Evolutionary conservation across 2,888 invertebrate species (phyloP).

Genomic region (Coleophora flavipennella): DNA sequence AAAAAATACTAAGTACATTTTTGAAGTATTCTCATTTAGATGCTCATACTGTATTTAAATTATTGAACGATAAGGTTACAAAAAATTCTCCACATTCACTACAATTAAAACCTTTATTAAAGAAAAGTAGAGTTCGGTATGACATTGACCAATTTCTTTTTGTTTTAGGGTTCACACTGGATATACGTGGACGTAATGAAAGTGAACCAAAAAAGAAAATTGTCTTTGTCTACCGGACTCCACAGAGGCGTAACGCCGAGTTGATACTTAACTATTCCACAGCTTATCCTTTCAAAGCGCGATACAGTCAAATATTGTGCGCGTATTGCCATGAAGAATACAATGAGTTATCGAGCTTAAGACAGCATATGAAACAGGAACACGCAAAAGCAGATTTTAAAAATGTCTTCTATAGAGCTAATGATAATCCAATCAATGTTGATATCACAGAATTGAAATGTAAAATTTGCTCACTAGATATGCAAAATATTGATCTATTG

Average conservation of each 20-base stretch:
- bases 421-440: slow-evolving; percentile 56
- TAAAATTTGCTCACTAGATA: slow-evolving; percentile 42
- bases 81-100: no score
- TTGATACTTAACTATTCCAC: slow-evolving; percentile 52
- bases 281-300: slow-evolving; percentile 59
- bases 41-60: slow-evolving; percentile 11
- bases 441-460: slow-evolving; percentile 59
- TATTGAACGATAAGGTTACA: slow-evolving; percentile 12
- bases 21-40: no score
- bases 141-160: slow-evolving; percentile 60
- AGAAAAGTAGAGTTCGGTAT: slow-evolving; percentile 14
- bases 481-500: slow-evolving; percentile 45
- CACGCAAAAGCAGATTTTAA: slow-evolving; percentile 48
- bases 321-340: slow-evolving; percentile 56
- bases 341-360: slow-evolving; percentile 37
- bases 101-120: no score
- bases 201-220: slow-evolving; percentile 57
- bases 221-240: slow-evolving; percentile 56
- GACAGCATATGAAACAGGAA: slow-evolving; percentile 47
- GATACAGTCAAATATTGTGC: slow-evolving; percentile 57
- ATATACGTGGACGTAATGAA: slow-evolving; percentile 50
- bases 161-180: slow-evolving; percentile 65
- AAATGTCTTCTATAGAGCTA: slow-evolving; percentile 57
- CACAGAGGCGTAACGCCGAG: slow-evolving; percentile 61
- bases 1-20: no score